Evolutionary conservation across 2,888 invertebrate species (phyloP), one percentile per base, ranked within the genome.

Genomic region (Altica lythri): DNA sequence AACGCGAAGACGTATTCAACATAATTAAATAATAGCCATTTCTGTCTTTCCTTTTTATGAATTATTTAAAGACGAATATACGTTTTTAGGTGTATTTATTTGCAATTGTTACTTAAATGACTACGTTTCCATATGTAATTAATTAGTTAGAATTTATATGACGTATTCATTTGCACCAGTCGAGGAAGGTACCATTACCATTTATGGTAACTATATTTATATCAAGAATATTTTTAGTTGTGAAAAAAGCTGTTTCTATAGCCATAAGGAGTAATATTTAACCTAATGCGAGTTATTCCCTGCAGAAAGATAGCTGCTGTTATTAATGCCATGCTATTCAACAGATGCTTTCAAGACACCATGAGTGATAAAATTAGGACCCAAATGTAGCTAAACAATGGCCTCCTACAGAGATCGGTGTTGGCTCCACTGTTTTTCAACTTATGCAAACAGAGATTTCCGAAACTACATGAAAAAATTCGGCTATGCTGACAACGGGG

Each of bases 21-120:
- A 50, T 63, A 61, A 63, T 63, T 60, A 53, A 54, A 40, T 59
- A 60, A 61, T 53, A 50, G 57, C 55, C 53, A 34, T 42, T 34
- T 55, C 54, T 48, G 37, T 47, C 18, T 42, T 25, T 4, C 16
- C 29, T 44, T 37, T 44, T 29, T 46, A 37, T 37, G 45, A 44
- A 51, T 35, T 27, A 42, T 22, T 32, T 34, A 19, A 49, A 49
- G 43, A 30, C 27, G 27, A 17, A 25, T 27, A 19, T 17, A 43
- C 40, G 40, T 40, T 40, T 40, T 40, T 13, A 40, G 50, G 27
- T 17, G 44, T n/a, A 30, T 29, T 44, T 44, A 35, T 12, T 9
- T 13, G 22, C 22, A 22, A 40, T 40, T 40, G 22, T 19, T 38
- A n/a, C 19, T 19, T n/a, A 38, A 17, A 30, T 34, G 34, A 34